phyloP scores from a whole-genome alignment of 2,888 invertebrate genomes.

The Ernsta delagoae region DNA sequence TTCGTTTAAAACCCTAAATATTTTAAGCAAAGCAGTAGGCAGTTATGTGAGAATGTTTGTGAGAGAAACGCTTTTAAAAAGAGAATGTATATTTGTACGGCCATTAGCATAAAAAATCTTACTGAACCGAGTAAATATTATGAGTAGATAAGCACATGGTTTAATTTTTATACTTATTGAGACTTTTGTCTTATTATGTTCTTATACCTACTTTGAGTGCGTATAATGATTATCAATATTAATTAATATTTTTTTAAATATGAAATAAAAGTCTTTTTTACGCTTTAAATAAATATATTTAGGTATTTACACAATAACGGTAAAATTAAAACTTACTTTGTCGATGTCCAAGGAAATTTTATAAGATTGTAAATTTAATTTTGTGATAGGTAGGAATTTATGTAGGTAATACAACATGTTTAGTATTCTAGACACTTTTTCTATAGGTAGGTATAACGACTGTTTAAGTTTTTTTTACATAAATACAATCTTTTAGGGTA shows the following conservation, averaged over 20 bases:
- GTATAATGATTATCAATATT: neutral
- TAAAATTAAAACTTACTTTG: slow-evolving; percentile 72
- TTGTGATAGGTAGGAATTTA: slow-evolving; percentile 49
- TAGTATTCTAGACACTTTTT: slow-evolving; percentile 50
- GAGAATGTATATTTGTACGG: slow-evolving; percentile 55
- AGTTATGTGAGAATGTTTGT: slow-evolving; percentile 54
- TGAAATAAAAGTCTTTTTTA: slow-evolving; percentile 27
- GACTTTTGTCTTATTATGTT: neutral
- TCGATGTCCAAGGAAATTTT: slow-evolving; percentile 69
- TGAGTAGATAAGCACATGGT: no score
- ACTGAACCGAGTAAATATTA: no score
- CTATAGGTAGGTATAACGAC: slow-evolving; percentile 48
- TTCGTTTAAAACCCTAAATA: slow-evolving; percentile 50
- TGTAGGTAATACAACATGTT: slow-evolving; percentile 53
- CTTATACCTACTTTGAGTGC: neutral
- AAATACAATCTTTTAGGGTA: slow-evolving; percentile 71
- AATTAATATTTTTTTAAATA: neutral
- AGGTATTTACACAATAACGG: slow-evolving; percentile 76
- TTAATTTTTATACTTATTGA: no score
- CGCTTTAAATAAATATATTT: slow-evolving; percentile 85
- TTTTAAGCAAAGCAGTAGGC: slow-evolving; percentile 44
- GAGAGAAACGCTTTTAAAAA: slow-evolving; percentile 55
- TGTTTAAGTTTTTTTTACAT: slow-evolving; percentile 69
- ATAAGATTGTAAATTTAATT: slow-evolving; percentile 16
- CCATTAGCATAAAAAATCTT: slow-evolving; percentile 48